Conservation (phyloP, 2,888 invertebrate genomes). For the Hedychridium roseum region DNA sequence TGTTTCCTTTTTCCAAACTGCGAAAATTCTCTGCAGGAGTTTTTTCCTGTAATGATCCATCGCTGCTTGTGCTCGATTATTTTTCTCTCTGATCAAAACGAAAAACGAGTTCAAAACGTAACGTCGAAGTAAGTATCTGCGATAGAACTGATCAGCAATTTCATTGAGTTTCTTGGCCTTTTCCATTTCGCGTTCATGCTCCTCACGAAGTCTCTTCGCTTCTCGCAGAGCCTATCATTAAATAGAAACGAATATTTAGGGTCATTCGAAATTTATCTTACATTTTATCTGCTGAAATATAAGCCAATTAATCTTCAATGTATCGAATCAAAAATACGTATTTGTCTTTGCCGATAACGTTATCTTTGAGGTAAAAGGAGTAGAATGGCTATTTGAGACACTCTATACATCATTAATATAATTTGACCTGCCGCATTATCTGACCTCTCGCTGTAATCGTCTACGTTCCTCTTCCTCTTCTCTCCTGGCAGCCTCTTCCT, state of each 20-base stretch:
- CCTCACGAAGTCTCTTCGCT: slow-evolving; percentile 45
- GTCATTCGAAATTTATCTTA: not conserved
- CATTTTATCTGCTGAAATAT: not conserved
- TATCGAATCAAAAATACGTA: slow-evolving; percentile 4
- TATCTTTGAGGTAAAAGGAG: slow-evolving; percentile 22
- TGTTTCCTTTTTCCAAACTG: slow-evolving; percentile 66
- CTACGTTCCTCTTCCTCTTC: slow-evolving; percentile 62
- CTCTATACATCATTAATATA: slow-evolving; percentile 23
- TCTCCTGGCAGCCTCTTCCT: slow-evolving; percentile 57
- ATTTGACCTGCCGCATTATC: slow-evolving; percentile 39
- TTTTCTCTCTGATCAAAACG: slow-evolving; percentile 42
- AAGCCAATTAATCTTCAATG: not conserved
- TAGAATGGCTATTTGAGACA: slow-evolving; percentile 6
- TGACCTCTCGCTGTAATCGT: slow-evolving; percentile 62
- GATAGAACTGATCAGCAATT: slow-evolving; percentile 47
- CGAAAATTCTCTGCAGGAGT: slow-evolving; percentile 64
- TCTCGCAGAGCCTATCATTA: slow-evolving; percentile 46
- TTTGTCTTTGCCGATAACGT: slow-evolving; percentile 12
- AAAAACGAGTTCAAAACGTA: slow-evolving; percentile 47
- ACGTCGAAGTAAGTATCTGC: slow-evolving; percentile 45
- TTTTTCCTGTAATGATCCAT: slow-evolving; percentile 67
- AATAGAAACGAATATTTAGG: no score
- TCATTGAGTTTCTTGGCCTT: slow-evolving; percentile 37
- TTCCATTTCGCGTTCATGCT: slow-evolving; percentile 50
- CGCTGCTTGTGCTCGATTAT: slow-evolving; percentile 62